Evolutionary conservation across 2,888 invertebrate genomes (phyloP), one percentile per base, ranked within the genome.

Genomic region (Eristalinus sepulchralis): DNA sequence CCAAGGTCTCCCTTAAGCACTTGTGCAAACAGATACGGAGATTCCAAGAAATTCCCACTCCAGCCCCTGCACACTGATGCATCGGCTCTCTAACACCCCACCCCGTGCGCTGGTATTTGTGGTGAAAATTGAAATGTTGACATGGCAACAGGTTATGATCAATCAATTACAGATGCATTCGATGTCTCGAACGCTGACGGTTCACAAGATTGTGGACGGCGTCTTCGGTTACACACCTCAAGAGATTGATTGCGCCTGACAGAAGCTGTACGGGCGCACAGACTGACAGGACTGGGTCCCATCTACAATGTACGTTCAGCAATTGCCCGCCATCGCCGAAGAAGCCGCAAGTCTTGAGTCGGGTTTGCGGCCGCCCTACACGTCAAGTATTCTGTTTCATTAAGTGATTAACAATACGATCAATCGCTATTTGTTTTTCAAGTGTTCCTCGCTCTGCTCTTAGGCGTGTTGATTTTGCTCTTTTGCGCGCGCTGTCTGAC

Each of bases 341-440:
- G 67, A 82, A 77, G 82, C 85, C 85, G 33, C 85, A 85, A 82
- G 31, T 70, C 72, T 81, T 59, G 77, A 82, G 62, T 78, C 63
- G 82, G 72, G 77, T 82, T 82, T 85, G 85, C 55, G 85, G 85
- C 82, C 76, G 73, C 60, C 31, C 77, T 70, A 39, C 73, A 81
- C 60, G 82, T 85, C 85, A 85, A 63, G 85, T 77, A 73, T 82
- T 78, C 77, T 72, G 82, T 85, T 85, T 70, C 82, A 82, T 85
- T 85, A 82, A 85, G 77, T 85, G 82, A 85, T 85, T 82, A 85
- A 85, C 77, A 72, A 72, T 77, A 81, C 57, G 81, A 84, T 85
- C 81, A 72, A 73, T 73, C 6, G 64, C 39, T 64, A 31, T 70
- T 81, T 75, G n/a, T 59, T 77, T 57, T 75, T 36, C 39, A 6